A percentile compares a stretch with the other conserved stretches of the same genome.
phyloP scores from a whole-genome alignment of 37 sponge, comb jelly and placozoan species.

The Halisarca cf. caerulea region DNA sequence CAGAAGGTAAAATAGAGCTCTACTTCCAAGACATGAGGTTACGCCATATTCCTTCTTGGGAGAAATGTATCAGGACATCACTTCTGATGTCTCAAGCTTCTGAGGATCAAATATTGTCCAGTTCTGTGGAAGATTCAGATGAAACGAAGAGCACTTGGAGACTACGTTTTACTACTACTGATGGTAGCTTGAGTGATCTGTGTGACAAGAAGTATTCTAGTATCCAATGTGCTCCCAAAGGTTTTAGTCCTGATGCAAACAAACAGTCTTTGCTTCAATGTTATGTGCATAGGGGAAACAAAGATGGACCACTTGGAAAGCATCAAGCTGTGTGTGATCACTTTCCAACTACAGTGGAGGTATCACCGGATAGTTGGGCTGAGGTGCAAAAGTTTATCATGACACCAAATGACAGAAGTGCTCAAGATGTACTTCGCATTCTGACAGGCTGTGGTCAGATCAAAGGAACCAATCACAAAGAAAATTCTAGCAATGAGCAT shows the following conservation, averaged over 20 bases:
- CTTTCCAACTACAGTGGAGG: not conserved
- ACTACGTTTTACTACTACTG: not conserved
- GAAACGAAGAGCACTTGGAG: not conserved
- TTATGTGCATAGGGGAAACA: not conserved
- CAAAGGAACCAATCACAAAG: too few relatives aligned
- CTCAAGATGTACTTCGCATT: too few relatives aligned
- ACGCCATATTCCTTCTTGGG: not conserved
- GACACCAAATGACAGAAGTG: too few relatives aligned
- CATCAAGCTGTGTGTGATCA: not conserved
- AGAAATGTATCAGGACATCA: not conserved
- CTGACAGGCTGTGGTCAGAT: too few relatives aligned
- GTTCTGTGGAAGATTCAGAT: not conserved
- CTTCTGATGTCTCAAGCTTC: not conserved
- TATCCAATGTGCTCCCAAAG: not conserved
- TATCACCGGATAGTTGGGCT: not conserved
- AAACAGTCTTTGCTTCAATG: not conserved
- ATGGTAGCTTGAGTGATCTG: too few relatives aligned
- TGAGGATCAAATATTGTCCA: too few relatives aligned
- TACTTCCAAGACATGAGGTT: not conserved
- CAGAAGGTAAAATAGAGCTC: not conserved
- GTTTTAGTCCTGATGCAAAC: not conserved
- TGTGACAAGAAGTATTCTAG: too few relatives aligned
- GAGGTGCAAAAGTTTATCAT: not conserved
- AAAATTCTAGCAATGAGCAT: too few relatives aligned
- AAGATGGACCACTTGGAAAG: not conserved